phyloP scores from a whole-genome alignment of 2,797 vertebrate species.

The Cyclura pinguis region DNA sequence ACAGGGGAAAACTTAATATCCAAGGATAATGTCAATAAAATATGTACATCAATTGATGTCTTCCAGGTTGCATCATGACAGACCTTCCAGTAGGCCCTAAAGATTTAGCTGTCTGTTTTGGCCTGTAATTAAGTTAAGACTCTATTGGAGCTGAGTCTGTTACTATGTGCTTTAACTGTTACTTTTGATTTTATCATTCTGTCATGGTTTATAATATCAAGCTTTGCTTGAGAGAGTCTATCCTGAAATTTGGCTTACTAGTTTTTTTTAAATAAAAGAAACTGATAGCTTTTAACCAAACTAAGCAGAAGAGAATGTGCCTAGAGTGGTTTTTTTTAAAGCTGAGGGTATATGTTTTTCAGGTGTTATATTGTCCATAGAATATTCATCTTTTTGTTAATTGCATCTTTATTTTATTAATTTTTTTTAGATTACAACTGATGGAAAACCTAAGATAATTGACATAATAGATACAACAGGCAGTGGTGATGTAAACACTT shows the following conservation, averaged over 20 bases:
- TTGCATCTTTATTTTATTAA: background rate
- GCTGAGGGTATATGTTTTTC: background rate
- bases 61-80: background rate
- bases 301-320: background rate
- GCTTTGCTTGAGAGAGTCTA: background rate
- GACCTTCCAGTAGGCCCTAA: too few species aligned
- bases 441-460: constrained; percentile 96
- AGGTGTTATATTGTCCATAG: background rate
- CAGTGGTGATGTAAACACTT: constrained; percentile 96
- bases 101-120: background rate
- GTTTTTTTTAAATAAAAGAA: background rate
- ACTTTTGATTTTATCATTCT: background rate
- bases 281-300: background rate
- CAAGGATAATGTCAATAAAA: background rate
- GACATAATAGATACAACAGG: constrained; percentile 99
- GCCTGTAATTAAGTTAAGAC: background rate
- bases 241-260: background rate
- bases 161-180: background rate
- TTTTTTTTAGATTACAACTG: constrained; percentile 88
- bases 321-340: background rate
- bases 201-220: background rate
- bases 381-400: background rate
- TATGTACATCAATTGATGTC: background rate
- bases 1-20: too few species aligned
- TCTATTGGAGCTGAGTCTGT: background rate